Conservation (phyloP, 2,888 invertebrate genomes). For the Cataglyphis livida region DNA sequence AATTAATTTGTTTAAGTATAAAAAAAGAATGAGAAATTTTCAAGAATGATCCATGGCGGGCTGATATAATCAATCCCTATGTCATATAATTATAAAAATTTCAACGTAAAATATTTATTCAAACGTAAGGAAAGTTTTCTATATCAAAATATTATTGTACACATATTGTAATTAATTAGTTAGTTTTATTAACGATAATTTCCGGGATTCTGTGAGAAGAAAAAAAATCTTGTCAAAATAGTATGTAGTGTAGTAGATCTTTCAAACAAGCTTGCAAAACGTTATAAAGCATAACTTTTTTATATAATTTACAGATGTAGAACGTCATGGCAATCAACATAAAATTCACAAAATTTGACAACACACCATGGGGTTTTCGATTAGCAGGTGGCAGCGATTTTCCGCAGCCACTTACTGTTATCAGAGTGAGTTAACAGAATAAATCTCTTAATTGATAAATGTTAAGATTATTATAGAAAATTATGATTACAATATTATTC, state of each 20-base stretch:
- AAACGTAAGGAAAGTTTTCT: background rate
- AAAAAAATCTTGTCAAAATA: background rate
- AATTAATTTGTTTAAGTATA: background rate
- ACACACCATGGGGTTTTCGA: slow-evolving; percentile 92
- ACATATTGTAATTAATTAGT: background rate
- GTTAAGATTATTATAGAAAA: background rate
- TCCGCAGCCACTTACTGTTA: slow-evolving; percentile 91
- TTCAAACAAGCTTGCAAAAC: background rate
- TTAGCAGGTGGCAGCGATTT: slow-evolving; percentile 92
- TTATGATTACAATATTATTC: slow-evolving; percentile 4
- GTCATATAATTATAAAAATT: background rate
- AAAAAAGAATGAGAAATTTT: background rate
- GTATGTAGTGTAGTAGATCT: background rate
- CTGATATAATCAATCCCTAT: background rate
- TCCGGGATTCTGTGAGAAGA: background rate
- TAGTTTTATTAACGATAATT: background rate
- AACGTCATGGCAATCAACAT: slow-evolving; percentile 89
- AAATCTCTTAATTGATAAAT: background rate
- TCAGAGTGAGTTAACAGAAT: slow-evolving; percentile 88
- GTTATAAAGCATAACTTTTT: background rate
- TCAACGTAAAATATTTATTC: background rate
- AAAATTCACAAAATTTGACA: slow-evolving; percentile 88
- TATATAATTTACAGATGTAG: slow-evolving; percentile 80
- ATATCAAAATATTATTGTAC: background rate
- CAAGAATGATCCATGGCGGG: background rate